Base-by-base conservation (phyloP, 2,888 invertebrate species). In the Therioaphis trifolii region DNA sequence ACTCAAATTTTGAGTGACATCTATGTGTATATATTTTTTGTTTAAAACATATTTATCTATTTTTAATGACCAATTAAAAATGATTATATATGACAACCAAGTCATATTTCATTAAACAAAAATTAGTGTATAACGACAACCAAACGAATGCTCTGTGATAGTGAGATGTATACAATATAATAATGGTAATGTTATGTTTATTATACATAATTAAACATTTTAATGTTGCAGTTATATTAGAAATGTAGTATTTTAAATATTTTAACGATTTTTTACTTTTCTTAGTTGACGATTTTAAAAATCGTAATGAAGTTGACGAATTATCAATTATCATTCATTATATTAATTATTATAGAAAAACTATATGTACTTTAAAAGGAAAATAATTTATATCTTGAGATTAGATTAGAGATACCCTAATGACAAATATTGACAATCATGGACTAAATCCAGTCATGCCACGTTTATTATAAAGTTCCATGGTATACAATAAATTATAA, bases 51-150 rank as follows among this genome's bases (percentile, higher is more conserved):
- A 40, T 55, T 78, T 68, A 68, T 78, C 55, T 68, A 11, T 43
- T 55, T 52, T 55, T 78, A 78, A 78, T 49, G 68, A 78, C 55
- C 78, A 78, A 78, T 78, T 78, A 68, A 78, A 78, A 68, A 40
- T 68, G 52, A 78, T 78, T 78, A 78, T 78, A 68, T 55, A 78
- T 40, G 78, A 68, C 78, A n/a, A 78, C 14, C 55, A 21, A 78
- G 21, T 24, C 24, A 68, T 68, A 52, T 68, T 78, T 78, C 68
- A 55, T 55, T 68, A 55, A 78, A 68, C 78, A 12, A 78, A 78
- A 68, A 55, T 9, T 27, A 55, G 24, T 68, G 21, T 77, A 35
- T 55, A 21, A 43, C 49, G 66, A 66, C 49, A 1, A 63, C 61
- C 61, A 66, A 77, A 66, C 63, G 0, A 66, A 52, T 35, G 49